Base-by-base conservation (phyloP, 2,888 invertebrate genomes). In the Athalia cordata region DNA sequence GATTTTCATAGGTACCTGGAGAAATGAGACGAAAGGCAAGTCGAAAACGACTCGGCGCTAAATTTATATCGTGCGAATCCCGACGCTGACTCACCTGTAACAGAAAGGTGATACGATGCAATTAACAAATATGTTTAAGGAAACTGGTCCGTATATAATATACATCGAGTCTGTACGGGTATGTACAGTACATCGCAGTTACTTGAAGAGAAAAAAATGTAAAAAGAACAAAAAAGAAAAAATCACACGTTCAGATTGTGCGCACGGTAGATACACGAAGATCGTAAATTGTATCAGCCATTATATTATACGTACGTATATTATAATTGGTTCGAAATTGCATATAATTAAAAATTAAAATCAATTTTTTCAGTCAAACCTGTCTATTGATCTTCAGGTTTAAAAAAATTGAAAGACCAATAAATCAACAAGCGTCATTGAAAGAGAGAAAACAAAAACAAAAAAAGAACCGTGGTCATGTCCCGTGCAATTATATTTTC, bases 61-160 rank as follows among this genome's bases (percentile, higher is more conserved):
- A 59, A 59, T 72, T 72, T 72, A 59, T 47, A 72, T 59, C 72
- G 72, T 72, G 72, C 72, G 72, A 72, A 72, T 72, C 45, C 13
- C n/a, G 45, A 47, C 59, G 45, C 47, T 72, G 72, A 72, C 72
- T 72, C 72, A 72, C 72, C 72, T 72, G 72, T 15, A 72, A 72
- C 59, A 72, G 57, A 72, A 72, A 72, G 57, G 72, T 59, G 59
- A 72, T 72, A 72, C 72, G 49, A 72, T 45, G 13, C 72, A 72
- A 72, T 72, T 72, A 72, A 57, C 57, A 47, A 59, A 72, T 59
- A 47, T 72, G 59, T 72, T 59, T 72, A 72, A 72, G 72, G 72
- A 59, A 72, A 72, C 72, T 72, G 72, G 72, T 59, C 57, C 45
- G n/a, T 7, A 9, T 67, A 66, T 66, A 50, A 66, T 68, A 43